A percentile compares a stretch with the other conserved stretches of the same genome.
Conservation (phyloP, 2,797 vertebrate genomes). For the Leptatherina wallacei region DNA sequence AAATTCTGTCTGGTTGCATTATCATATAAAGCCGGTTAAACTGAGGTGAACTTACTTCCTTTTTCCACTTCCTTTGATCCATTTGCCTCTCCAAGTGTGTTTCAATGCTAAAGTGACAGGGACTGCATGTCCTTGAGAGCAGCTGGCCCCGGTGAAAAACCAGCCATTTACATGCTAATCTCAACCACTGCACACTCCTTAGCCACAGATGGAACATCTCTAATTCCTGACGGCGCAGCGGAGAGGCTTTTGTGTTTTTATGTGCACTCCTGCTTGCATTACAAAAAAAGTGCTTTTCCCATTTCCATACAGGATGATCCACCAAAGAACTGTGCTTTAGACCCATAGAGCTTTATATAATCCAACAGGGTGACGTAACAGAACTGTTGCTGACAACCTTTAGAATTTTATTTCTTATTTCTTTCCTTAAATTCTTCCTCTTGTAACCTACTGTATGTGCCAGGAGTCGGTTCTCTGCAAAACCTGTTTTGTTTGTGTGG, state of each 20-base stretch:
- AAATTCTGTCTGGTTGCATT: neutral
- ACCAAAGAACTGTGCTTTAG: slow-evolving; percentile 8
- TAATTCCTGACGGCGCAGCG: slow-evolving; percentile 42
- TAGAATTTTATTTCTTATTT: neutral
- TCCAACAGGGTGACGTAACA: slow-evolving; percentile 25
- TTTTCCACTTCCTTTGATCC: slow-evolving; percentile 20
- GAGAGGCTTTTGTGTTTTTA: slow-evolving; percentile 60
- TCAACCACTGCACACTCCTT: slow-evolving; percentile 69
- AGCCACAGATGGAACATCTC: slow-evolving; percentile 66
- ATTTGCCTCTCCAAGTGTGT: slow-evolving; percentile 32
- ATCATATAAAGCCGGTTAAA: slow-evolving; percentile 1
- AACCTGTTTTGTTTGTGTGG: slow-evolving; percentile 8
- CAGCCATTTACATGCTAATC: slow-evolving; percentile 79
- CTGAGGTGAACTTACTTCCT: slow-evolving; percentile 14
- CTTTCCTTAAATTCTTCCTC: neutral
- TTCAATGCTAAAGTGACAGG: slow-evolving; percentile 59
- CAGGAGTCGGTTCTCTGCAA: neutral
- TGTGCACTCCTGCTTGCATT: slow-evolving; percentile 66
- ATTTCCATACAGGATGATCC: slow-evolving; percentile 49
- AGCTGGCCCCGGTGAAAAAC: slow-evolving; percentile 70
- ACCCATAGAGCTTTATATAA: slow-evolving; percentile 50
- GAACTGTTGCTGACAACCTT: slow-evolving; percentile 12
- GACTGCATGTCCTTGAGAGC: slow-evolving; percentile 73
- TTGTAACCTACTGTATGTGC: neutral
- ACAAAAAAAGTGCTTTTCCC: slow-evolving; percentile 47